These are phyloP conservation scores for Cervus canadensis DNA, from an alignment of 2,113 vertebrate species.

Conservation along the genomic window DNA sequence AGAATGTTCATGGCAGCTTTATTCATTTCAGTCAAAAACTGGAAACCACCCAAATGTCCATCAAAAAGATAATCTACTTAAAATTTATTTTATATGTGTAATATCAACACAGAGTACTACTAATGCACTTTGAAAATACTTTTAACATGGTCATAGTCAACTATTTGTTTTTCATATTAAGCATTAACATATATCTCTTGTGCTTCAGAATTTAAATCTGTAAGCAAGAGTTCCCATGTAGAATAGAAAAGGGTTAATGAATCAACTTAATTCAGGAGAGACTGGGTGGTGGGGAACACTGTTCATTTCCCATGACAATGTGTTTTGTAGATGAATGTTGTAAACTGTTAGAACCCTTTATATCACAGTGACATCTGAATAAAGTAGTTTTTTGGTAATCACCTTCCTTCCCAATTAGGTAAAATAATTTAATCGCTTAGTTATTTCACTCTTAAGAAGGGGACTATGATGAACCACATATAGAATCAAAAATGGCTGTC, in stretches of 20 bases:
- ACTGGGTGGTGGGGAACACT: accelerated
- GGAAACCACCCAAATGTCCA: neutral
- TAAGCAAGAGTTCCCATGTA: neutral
- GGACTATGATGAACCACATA: neutral
- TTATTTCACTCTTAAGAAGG: neutral
- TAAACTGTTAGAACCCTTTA: neutral
- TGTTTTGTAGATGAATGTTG: neutral
- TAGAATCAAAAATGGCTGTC: neutral
- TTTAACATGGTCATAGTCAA: neutral
- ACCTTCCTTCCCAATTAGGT: conserved; percentile 18
- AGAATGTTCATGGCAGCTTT: neutral
- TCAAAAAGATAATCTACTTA: conserved; percentile 13
- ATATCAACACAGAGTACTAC: neutral
- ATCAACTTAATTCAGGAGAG: neutral
- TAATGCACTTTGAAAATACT: conserved; percentile 14
- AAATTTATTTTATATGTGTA: neutral
- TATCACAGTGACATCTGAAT: neutral
- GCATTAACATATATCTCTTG: neutral
- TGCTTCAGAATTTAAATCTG: conserved; percentile 20
- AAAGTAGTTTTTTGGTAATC: neutral
- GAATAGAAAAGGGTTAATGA: neutral
- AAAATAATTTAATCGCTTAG: conserved; percentile 7
- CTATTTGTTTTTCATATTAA: neutral
- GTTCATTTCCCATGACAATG: neutral
- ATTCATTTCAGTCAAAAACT: neutral